Evolutionary conservation across 2,113 vertebrate species (phyloP).

Genomic region (Trematocara variabile): DNA sequence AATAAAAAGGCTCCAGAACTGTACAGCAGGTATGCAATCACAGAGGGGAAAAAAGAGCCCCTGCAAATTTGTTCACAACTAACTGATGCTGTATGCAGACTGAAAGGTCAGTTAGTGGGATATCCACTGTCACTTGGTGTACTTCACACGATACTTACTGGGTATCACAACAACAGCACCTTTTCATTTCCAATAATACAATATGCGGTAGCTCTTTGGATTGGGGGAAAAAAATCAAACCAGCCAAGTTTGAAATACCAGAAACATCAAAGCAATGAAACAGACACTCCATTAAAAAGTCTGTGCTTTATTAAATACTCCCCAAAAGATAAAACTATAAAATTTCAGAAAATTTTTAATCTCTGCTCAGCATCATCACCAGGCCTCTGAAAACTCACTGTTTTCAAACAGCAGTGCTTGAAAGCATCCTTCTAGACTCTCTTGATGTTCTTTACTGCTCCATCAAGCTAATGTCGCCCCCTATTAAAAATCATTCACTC

Average conservation of each 20-base stretch:
- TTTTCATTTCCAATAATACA: not conserved
- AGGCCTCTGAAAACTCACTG: not conserved
- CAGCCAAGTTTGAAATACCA: not conserved
- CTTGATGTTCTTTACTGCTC: not conserved
- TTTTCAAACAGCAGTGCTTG: not conserved
- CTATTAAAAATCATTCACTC: not conserved
- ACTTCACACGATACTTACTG: not conserved
- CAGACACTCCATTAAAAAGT: not conserved
- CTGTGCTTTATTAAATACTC: not conserved
- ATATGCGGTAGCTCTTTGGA: not conserved
- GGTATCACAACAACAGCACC: not conserved
- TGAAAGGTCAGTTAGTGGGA: not conserved
- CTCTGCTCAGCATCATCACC: not conserved
- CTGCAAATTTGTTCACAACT: not conserved
- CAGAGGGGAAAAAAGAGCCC: not conserved
- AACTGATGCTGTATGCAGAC: not conserved
- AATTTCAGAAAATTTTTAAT: not conserved
- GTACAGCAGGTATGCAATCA: not conserved
- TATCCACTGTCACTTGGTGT: not conserved
- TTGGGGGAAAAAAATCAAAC: not conserved
- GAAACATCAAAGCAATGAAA: not conserved
- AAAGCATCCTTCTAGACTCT: not conserved
- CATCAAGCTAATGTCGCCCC: conserved; percentile 24
- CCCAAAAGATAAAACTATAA: not conserved
- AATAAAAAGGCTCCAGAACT: not conserved